These are phyloP conservation scores for Drosophila bunnanda DNA, from an alignment of 2,888 invertebrate species.

Conservation along the genomic window DNA sequence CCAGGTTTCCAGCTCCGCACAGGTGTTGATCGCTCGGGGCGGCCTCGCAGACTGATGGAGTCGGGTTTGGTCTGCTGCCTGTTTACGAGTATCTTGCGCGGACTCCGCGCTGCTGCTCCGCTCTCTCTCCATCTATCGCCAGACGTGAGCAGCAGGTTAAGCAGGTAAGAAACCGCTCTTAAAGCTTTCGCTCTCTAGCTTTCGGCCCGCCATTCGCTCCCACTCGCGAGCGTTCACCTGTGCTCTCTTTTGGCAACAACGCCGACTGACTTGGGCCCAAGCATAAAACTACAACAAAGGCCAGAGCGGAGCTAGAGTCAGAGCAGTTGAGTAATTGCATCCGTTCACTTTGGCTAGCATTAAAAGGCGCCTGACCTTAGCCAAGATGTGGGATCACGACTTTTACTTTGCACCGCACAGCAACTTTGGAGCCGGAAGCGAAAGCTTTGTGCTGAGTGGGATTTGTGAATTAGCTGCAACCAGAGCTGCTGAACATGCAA, in stretches of 20 bases:
- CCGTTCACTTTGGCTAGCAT: slow-evolving; percentile 68
- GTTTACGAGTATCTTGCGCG: slow-evolving; percentile 33
- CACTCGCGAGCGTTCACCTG: slow-evolving; percentile 72
- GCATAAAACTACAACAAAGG: slow-evolving; percentile 62
- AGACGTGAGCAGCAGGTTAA: slow-evolving; percentile 75
- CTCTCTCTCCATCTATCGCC: slow-evolving; percentile 23
- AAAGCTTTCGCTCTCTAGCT: slow-evolving; percentile 27
- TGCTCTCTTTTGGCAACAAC: slow-evolving; percentile 40
- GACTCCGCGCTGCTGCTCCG: slow-evolving; percentile 8
- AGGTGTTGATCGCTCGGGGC: slow-evolving; percentile 62
- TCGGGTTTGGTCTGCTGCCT: slow-evolving; percentile 30
- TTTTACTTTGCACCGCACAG: slow-evolving; percentile 27
- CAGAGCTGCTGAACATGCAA: too few species aligned
- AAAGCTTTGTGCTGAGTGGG: slow-evolving; percentile 23
- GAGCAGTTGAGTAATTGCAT: slow-evolving; percentile 58
- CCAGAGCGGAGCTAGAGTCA: slow-evolving; percentile 33
- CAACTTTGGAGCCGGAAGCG: slow-evolving; percentile 28
- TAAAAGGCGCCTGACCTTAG: slow-evolving; percentile 44
- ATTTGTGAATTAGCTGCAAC: not conserved
- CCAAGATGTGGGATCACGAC: slow-evolving; percentile 45
- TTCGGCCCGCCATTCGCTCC: slow-evolving; percentile 26
- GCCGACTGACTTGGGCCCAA: slow-evolving; percentile 58
- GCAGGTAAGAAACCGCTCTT: slow-evolving; percentile 50
- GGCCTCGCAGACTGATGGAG: slow-evolving; percentile 67
- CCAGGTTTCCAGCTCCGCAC: slow-evolving; percentile 28